Percentiles rank a stretch among this genome's conserved stretches.
Evolutionary conservation across 30 jellyfish, hydroid and myxozoan genomes (phyloP).

Genomic region (Aurelia aurita complex sp. Pacific): DNA sequence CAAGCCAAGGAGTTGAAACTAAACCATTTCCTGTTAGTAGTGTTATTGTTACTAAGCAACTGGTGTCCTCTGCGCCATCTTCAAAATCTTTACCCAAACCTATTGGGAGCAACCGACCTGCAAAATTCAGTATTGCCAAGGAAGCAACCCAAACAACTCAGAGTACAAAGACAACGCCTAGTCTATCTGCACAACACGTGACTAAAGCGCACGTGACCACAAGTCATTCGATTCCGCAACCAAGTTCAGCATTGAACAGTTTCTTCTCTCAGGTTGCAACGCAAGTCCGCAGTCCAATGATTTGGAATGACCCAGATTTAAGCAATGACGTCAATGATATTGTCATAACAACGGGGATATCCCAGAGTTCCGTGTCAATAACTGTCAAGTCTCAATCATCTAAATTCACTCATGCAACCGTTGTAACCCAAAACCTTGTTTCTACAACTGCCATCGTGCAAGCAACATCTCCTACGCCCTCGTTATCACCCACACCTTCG

Average conservation of each 20-base stretch:
- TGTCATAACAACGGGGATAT: conserved; percentile 20
- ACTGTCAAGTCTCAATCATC: conserved; percentile 17
- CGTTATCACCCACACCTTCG: conserved; percentile 91
- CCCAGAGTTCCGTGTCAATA: conserved; percentile 29
- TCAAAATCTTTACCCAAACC: conserved; percentile 88
- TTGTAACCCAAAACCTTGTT: conserved; percentile 37
- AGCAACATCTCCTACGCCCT: conserved; percentile 83
- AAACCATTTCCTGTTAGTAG: conserved; percentile 12
- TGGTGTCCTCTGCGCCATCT: conserved; percentile 2
- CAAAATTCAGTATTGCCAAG: conserved; percentile 23
- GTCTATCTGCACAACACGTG: conserved; percentile 48
- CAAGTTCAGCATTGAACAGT: conserved; percentile 61
- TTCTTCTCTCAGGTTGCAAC: conserved; percentile 96
- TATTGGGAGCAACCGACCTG: conserved; percentile 96
- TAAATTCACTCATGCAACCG: conserved; percentile 35
- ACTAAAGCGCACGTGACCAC: conserved; percentile 50
- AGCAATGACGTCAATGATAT: conserved; percentile 5
- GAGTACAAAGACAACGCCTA: conserved; percentile 60
- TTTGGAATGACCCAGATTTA: conserved; percentile 83
- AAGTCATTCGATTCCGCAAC: conserved; percentile 29
- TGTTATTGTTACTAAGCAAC: conserved; percentile 68
- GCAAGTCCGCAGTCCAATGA: conserved; percentile 98
- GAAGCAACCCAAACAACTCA: conserved; percentile 66
- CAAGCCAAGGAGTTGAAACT: not conserved
- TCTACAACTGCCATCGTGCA: conserved; percentile 71